Conservation (phyloP, 2,113 vertebrate species). For the Neolamprologus sp. region DNA sequence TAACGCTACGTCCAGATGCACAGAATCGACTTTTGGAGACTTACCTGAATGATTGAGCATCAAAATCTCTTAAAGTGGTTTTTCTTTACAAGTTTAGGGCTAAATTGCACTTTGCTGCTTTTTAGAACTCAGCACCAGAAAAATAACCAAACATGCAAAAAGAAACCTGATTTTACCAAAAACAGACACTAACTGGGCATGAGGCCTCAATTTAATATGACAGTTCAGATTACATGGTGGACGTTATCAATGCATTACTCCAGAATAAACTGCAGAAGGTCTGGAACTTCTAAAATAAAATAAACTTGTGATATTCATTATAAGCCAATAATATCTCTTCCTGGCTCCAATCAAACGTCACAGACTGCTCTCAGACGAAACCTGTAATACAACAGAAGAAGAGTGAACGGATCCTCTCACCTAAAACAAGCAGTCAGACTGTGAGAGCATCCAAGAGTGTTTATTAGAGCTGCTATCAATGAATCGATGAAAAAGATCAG, state of each 20-base stretch:
- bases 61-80: fast-evolving
- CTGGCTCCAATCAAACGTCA: not conserved
- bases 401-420: not conserved
- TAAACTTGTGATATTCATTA: not conserved
- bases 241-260: fast-evolving
- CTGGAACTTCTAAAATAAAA: fast-evolving
- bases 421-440: fast-evolving
- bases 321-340: not conserved
- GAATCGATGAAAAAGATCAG: not conserved
- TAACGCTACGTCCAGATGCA: fast-evolving
- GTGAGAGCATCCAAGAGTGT: not conserved
- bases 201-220: fast-evolving
- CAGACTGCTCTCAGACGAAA: not conserved
- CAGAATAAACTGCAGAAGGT: not conserved
- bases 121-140: not conserved
- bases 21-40: not conserved
- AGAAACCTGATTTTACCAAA: not conserved
- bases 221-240: not conserved
- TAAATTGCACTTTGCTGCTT: fast-evolving
- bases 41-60: not conserved
- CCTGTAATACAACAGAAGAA: fast-evolving
- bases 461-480: fast-evolving
- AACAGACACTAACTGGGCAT: not conserved
- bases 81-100: fast-evolving
- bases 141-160: not conserved